Percentiles rank a stretch among this genome's conserved stretches.
phyloP scores from a whole-genome alignment of 2,113 vertebrate species.

The Corvus cornix region DNA sequence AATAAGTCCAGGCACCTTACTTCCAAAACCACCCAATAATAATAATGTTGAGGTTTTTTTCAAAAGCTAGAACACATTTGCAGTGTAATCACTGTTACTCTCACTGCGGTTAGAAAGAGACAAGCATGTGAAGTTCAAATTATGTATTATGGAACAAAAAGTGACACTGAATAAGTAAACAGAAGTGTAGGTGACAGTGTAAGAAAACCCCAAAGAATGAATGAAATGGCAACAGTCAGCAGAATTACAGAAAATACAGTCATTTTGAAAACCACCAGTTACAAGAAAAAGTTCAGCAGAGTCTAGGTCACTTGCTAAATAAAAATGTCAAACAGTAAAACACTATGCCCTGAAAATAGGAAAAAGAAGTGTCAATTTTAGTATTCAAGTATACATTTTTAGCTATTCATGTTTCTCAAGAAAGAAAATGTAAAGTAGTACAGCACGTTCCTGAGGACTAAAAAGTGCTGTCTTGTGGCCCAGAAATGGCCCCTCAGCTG shows the following conservation, averaged over 20 bases:
- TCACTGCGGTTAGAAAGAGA: not conserved
- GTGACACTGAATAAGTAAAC: not conserved
- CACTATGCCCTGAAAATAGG: not conserved
- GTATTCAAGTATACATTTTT: not conserved
- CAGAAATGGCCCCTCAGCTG: conserved; percentile 9
- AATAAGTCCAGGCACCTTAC: not conserved
- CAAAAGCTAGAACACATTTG: not conserved
- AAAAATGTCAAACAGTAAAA: not conserved
- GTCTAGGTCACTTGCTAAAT: not conserved
- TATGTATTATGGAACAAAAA: not conserved
- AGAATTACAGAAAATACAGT: not conserved
- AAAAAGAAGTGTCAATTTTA: not conserved
- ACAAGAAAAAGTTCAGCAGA: not conserved
- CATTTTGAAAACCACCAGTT: conserved; percentile 7
- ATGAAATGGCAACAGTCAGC: not conserved
- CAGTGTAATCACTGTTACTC: not conserved
- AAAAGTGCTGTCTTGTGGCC: not conserved
- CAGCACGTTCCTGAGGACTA: not conserved
- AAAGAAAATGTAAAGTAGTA: not conserved
- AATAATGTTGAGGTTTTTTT: not conserved
- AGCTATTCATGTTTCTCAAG: not conserved
- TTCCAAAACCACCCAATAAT: not conserved
- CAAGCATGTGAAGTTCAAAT: not conserved
- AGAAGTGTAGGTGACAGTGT: not conserved
- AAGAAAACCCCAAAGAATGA: not conserved